Percentiles rank a stretch among this genome's conserved stretches.
Evolutionary conservation across 2,797 vertebrate genomes (phyloP).

Genomic region (Halcyon leucocephala): DNA sequence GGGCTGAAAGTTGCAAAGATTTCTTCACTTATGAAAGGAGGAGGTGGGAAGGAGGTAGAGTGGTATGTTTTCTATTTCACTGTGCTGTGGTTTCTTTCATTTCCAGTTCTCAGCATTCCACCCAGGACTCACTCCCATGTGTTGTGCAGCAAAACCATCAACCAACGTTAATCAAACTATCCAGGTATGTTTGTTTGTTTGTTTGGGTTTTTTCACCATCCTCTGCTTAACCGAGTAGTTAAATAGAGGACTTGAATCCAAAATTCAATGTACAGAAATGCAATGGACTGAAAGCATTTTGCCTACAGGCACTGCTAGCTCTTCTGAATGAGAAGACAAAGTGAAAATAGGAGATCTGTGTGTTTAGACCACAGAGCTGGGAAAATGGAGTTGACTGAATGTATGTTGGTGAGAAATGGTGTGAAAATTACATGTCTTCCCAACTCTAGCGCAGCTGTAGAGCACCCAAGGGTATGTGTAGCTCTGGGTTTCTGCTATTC

Average conservation of each 20-base stretch:
- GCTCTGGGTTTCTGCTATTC: constrained; percentile 57
- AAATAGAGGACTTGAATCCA: not conserved
- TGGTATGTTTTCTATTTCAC: not conserved
- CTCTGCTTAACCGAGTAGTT: not conserved
- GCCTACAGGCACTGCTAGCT: not conserved
- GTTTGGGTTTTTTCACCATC: not conserved
- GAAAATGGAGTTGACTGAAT: constrained; percentile 8
- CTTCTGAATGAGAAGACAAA: not conserved
- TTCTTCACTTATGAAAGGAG: not conserved
- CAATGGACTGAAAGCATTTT: not conserved
- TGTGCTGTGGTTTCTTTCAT: not conserved
- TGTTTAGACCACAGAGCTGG: constrained; percentile 46
- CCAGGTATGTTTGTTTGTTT: not conserved
- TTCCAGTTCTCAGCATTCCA: not conserved
- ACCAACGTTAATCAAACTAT: not conserved
- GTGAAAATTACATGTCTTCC: constrained; percentile 68
- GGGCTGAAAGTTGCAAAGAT: not conserved
- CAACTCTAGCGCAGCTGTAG: not conserved
- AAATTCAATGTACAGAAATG: not conserved
- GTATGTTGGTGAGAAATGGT: constrained; percentile 58
- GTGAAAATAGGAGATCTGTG: constrained; percentile 33
- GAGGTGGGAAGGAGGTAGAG: not conserved
- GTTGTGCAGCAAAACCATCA: not conserved
- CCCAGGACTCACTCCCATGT: not conserved
- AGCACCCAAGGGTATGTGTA: constrained; percentile 45